These are phyloP conservation scores for Bombus superbus DNA, from an alignment of 1,140 invertebrate species.

Conservation along the genomic window DNA sequence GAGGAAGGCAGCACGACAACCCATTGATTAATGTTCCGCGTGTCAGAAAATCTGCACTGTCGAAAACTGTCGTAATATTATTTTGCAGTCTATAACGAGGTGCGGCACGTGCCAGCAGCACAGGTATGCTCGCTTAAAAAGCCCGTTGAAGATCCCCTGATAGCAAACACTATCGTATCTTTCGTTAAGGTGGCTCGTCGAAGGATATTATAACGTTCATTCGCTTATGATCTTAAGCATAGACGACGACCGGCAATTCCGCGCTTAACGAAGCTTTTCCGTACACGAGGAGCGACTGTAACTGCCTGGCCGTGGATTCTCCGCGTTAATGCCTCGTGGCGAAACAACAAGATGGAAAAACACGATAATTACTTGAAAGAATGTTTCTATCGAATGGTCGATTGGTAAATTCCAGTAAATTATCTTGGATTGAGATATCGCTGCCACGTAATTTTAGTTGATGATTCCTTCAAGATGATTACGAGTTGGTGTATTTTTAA, in stretches of 20 bases:
- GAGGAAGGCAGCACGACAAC: neutral
- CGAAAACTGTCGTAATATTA: neutral
- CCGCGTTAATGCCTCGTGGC: neutral
- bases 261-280: neutral
- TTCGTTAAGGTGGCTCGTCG: neutral
- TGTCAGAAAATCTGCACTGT: neutral
- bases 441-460: neutral
- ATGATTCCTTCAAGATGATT: neutral
- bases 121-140: neutral
- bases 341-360: neutral
- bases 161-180: neutral
- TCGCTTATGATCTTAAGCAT: neutral
- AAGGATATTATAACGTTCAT: slow-evolving; percentile 2
- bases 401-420: neutral
- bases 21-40: neutral
- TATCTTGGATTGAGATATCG: neutral
- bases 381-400: neutral
- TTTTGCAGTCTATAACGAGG: neutral
- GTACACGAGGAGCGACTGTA: neutral
- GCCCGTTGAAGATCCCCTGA: neutral
- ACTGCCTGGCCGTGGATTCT: neutral
- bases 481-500: too few species aligned
- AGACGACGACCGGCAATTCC: neutral
- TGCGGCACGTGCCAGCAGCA: neutral
- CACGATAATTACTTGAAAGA: neutral